Evolutionary conservation across 2,113 vertebrate genomes (phyloP).

Genomic region (Brachyhypopomus gauderio): DNA sequence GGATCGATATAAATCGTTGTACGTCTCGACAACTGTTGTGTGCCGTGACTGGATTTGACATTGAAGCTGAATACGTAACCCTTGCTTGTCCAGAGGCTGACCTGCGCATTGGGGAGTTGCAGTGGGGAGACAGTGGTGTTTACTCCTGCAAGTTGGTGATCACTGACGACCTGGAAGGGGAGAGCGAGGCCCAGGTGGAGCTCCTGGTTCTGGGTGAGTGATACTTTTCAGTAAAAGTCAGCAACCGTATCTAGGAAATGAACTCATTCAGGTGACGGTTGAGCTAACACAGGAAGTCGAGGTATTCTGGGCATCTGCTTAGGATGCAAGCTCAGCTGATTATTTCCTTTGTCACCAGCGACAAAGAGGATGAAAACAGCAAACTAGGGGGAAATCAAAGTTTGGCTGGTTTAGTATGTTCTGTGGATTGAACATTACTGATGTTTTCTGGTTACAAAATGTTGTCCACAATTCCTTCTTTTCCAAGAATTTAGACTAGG

Average conservation of each 20-base stretch:
- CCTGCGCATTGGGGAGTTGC: slow-evolving; percentile 89
- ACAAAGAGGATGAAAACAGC: not conserved
- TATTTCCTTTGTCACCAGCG: slow-evolving; percentile 19
- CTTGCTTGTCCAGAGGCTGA: slow-evolving; percentile 81
- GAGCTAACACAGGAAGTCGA: slow-evolving; percentile 22
- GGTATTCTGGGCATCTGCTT: slow-evolving; percentile 24
- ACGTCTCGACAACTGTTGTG: not conserved
- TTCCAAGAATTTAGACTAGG: not conserved
- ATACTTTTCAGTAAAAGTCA: not conserved
- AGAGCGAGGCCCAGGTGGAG: slow-evolving; percentile 88
- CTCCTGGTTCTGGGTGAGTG: slow-evolving; percentile 90
- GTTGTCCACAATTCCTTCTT: too few species aligned
- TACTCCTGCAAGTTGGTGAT: slow-evolving; percentile 94
- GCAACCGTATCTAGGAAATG: not conserved
- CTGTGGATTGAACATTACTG: not conserved
- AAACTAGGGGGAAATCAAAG: not conserved
- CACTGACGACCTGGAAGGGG: slow-evolving; percentile 89
- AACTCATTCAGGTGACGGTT: not conserved
- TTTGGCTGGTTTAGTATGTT: not conserved
- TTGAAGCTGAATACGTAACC: not conserved
- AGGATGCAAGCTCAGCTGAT: slow-evolving; percentile 17
- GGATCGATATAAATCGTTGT: not conserved
- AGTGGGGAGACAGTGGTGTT: slow-evolving; percentile 98
- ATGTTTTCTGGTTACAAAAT: not conserved
- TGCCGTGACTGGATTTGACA: not conserved